These are phyloP conservation scores for Corythornis leucogaster DNA, from an alignment of 2,797 vertebrate species.

Conservation along the genomic window DNA sequence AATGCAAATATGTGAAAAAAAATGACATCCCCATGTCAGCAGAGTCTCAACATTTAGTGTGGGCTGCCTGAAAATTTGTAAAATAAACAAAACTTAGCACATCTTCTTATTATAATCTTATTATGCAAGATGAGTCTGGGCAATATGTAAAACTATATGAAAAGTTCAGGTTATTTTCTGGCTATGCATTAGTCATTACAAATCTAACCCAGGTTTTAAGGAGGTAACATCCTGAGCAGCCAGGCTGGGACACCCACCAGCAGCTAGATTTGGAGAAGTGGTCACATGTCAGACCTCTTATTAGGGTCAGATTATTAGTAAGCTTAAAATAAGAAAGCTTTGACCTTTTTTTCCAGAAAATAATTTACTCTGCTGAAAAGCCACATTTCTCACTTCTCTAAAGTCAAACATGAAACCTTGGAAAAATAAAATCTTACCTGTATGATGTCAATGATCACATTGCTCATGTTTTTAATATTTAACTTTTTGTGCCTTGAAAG, in stretches of 20 bases:
- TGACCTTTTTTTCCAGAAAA: not conserved
- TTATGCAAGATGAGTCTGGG: not conserved
- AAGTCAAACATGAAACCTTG: not conserved
- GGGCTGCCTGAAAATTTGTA: constrained; percentile 2
- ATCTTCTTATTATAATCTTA: not conserved
- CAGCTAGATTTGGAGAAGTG: not conserved
- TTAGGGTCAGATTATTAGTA: not conserved
- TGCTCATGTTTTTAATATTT: not conserved
- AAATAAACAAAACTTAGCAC: constrained; percentile 17
- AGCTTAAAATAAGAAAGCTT: not conserved
- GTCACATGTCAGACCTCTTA: not conserved
- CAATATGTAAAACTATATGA: not conserved
- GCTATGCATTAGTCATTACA: not conserved
- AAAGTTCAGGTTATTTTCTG: not conserved
- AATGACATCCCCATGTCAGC: not conserved
- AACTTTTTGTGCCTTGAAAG: not conserved
- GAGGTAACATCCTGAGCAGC: not conserved
- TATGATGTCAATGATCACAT: not conserved
- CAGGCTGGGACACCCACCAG: not conserved
- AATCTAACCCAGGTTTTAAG: not conserved
- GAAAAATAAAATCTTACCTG: not conserved
- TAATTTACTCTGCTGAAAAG: not conserved
- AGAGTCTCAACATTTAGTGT: not conserved
- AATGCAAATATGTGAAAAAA: not conserved
- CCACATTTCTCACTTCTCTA: not conserved